Percentiles rank a stretch among this genome's conserved stretches.
These are phyloP conservation scores for Perca flavescens DNA, from an alignment of 2,113 vertebrate genomes.

Conservation along the genomic window DNA sequence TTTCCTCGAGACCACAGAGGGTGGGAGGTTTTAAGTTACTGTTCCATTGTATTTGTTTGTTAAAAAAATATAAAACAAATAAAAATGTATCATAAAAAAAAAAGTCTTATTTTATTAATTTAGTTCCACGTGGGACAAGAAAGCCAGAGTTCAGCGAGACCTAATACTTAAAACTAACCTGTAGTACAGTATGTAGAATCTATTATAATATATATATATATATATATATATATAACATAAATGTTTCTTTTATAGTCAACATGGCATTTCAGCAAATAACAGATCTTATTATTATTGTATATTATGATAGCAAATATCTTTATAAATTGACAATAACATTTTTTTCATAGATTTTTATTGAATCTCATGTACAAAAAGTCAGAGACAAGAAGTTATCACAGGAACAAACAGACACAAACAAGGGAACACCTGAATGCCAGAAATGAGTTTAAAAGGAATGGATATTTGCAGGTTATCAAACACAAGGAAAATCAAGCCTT, in stretches of 20 bases:
- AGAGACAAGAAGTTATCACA: neutral
- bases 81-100: no score
- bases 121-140: no score
- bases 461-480: neutral
- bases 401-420: neutral
- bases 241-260: neutral
- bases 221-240: no score
- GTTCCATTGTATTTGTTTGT: no score
- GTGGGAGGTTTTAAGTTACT: no score
- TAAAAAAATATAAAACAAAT: no score
- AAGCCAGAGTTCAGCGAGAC: no score
- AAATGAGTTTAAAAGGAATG: neutral
- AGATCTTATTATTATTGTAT: neutral
- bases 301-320: neutral
- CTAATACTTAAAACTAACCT: no score
- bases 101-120: no score
- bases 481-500: neutral
- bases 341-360: neutral
- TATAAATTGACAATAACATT: neutral
- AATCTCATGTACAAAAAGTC: neutral
- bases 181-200: no score
- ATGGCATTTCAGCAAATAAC: neutral
- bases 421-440: neutral
- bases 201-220: no score
- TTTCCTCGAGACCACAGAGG: no score